Base-by-base conservation (phyloP, 2,797 vertebrate genomes). In the Parotocinclus haroldoi region DNA sequence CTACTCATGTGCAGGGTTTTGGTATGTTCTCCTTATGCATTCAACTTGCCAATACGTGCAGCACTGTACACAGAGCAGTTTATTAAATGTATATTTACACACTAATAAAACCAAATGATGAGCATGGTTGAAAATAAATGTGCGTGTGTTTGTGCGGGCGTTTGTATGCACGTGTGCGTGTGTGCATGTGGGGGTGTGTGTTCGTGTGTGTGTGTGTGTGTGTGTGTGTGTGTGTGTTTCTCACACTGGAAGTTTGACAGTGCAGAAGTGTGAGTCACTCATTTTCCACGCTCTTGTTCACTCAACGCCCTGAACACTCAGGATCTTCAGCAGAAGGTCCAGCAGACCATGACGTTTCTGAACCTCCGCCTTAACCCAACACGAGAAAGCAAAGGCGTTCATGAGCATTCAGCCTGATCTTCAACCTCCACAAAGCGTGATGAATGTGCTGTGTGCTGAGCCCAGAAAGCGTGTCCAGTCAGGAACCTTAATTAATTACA, bases 351-450 rank as follows among this genome's bases (percentile, higher is more conserved):
- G 68, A 74, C 36, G 46, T 40, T 60, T 45, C 64, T 54, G 44
- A 58, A 74, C 52, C 72, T 72, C 68, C 76, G 52, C 76, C 76
- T 74, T 77, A 58, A 74, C 58, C 58, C 17, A 77, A 74, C 75
- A 74, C 67, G 66, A 74, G 68, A 54, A 69, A 55, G 59, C 60
- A 72, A 66, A 66, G 57, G 62, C 68, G 64, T 71, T 66, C 60
- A 71, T 59, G 63, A 60, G 71, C 73, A 62, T 61, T 52, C 59
- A 64, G 68, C 49, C 17, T 68, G 75, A 74, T 62, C 56, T 56
- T 67, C 75, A 74, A 27, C 71, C 53, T 63, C 63, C 57, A 67
- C 70, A 73, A 70, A 76, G 69, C 69, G 52, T 74, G 68, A 77
- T 77, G 72, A 74, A 77, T 71, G 72, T 63, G 10, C 27, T 71